phyloP scores from a whole-genome alignment of 2,888 invertebrate genomes.

The Azorinus chamasolen region DNA sequence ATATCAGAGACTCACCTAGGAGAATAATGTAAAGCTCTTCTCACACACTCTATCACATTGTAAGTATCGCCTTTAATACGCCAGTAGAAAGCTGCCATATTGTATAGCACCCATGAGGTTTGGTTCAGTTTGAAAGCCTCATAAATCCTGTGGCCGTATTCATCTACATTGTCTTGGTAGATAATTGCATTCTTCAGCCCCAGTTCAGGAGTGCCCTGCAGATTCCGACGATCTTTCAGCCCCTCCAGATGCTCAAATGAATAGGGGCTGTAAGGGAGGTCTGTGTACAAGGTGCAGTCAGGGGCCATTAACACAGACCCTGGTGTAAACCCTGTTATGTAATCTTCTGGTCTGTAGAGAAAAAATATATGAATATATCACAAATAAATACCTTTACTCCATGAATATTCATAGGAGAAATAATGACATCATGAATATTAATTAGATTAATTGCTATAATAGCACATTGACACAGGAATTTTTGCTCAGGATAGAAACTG shows the following conservation, averaged over 20 bases:
- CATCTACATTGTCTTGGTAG: slow-evolving; percentile 84
- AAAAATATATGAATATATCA: too few relatives aligned
- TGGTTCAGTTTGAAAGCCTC: slow-evolving; percentile 90
- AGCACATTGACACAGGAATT: too few relatives aligned
- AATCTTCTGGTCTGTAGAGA: slow-evolving; percentile 83
- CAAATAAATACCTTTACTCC: too few relatives aligned
- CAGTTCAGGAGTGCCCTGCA: slow-evolving; percentile 88
- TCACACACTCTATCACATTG: slow-evolving; percentile 93
- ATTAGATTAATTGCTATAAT: too few relatives aligned
- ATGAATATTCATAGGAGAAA: too few relatives aligned
- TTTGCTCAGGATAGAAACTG: too few relatives aligned
- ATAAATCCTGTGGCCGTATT: slow-evolving; percentile 90
- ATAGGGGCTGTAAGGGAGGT: slow-evolving; percentile 89
- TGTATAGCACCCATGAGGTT: slow-evolving; percentile 93
- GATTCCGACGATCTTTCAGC: slow-evolving; percentile 87
- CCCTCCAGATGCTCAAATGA: slow-evolving; percentile 90
- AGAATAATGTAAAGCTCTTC: slow-evolving; percentile 92
- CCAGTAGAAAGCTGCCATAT: slow-evolving; percentile 93
- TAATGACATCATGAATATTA: too few relatives aligned
- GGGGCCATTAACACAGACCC: slow-evolving; percentile 86
- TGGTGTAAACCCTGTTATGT: slow-evolving; percentile 80
- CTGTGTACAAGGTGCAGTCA: slow-evolving; percentile 89
- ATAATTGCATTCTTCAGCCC: slow-evolving; percentile 87
- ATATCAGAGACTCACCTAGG: slow-evolving; percentile 88
- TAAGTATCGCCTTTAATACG: slow-evolving; percentile 91